phyloP scores from a whole-genome alignment of 2,113 vertebrate species.

The Perccottus glenii region DNA sequence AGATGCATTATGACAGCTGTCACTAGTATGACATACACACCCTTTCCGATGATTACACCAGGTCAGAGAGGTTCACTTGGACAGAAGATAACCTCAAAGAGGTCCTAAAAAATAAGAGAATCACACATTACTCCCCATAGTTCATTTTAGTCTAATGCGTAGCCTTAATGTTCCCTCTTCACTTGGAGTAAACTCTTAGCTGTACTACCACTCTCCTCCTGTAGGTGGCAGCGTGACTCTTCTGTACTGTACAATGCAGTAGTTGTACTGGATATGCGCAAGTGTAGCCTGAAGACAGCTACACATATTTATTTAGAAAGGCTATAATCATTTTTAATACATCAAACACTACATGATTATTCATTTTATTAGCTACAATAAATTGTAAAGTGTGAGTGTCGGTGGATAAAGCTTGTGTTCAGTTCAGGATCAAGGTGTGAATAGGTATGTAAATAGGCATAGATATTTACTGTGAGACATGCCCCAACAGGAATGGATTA shows the following conservation, averaged over 20 bases:
- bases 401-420: constrained; percentile 16
- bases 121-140: neutral
- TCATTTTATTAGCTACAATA: constrained; percentile 35
- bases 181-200: neutral
- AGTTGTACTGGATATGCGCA: neutral
- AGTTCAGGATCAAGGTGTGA: constrained; percentile 40
- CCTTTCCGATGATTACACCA: constrained; percentile 81
- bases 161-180: neutral
- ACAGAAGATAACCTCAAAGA: constrained; percentile 13
- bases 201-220: constrained; percentile 48
- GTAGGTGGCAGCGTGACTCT: constrained; percentile 63
- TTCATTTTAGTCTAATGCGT: neutral
- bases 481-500: constrained; percentile 51
- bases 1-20: constrained; percentile 71
- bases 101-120: constrained; percentile 1
- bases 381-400: constrained; percentile 12
- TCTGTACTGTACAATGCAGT: neutral
- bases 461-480: constrained; percentile 46
- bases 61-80: constrained; percentile 59
- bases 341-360: constrained; percentile 28
- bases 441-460: constrained; percentile 53
- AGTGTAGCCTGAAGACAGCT: neutral
- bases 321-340: constrained; percentile 13
- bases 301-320: constrained; percentile 6
- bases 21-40: constrained; percentile 70